Base-by-base conservation (phyloP, 2,797 vertebrate genomes). In the Danio albolineatus region DNA sequence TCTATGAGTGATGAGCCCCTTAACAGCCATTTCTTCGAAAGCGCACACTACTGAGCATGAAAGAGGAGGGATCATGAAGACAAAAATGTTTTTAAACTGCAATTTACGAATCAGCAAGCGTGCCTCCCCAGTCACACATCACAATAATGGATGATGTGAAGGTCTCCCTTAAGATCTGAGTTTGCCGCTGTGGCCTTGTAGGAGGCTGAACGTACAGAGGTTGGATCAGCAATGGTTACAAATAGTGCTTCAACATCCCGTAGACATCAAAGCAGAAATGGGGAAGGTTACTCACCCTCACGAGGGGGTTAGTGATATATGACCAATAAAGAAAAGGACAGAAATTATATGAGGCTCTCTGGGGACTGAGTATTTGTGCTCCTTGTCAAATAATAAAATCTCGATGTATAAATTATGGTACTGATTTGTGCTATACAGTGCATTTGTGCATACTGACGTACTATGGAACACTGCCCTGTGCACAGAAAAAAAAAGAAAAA, bases 181-280 rank as follows among this genome's bases (percentile, higher is more conserved):
- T 85, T 83, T 80, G 76, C 86, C 71, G 59, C 70, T 74, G 6
- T 53, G 56, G 80, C 79, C 62, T 74, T 36, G 56, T 69, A 59
- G 60, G 83, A 80, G 82, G 75, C 76, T 57, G 49, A 16, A 1
- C 54, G 39, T 21, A 13, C 59, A 69, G 19, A 38, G 67, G 67
- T 85, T 54, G 60, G 73, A 83, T 80, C 82, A 82, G 62, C 51
- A 1, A 86, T 69, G 81, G 90, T 87, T 88, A 86, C 88, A 88
- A 86, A 89, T 86, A 88, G 85, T 82, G 79, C 81, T 86, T 82
- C 65, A 36, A 85, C 85, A 85, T 89, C 86, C 74, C 77, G 17
- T 57, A 80, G 75, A 91, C 91, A 90, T 93, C 91, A 93, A 92
- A 94, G 89, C 66, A 83, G 85, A 82, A 85, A 82, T 85, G 86